These are phyloP conservation scores for Patella pellucida DNA, from an alignment of 2,888 invertebrate species.

Conservation along the genomic window DNA sequence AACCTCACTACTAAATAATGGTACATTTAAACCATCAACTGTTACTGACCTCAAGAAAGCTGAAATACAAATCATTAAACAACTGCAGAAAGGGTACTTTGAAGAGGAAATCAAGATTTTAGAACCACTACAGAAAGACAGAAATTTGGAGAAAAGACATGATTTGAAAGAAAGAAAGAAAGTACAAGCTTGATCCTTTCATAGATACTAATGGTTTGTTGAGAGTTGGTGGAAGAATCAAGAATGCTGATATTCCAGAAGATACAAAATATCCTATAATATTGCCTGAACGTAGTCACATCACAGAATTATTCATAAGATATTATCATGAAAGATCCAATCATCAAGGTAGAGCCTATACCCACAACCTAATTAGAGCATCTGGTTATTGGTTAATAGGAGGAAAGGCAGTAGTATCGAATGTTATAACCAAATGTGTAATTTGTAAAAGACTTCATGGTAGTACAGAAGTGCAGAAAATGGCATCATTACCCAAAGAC, in stretches of 20 bases:
- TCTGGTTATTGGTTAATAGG: background rate
- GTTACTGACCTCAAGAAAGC: background rate
- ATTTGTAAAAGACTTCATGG: background rate
- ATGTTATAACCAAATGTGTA: background rate
- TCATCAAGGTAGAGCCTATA: background rate
- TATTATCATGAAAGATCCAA: slow-evolving; percentile 11
- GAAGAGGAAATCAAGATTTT: background rate
- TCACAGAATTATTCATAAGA: slow-evolving; percentile 16
- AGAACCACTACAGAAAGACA: background rate
- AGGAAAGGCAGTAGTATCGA: background rate
- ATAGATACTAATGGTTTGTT: slow-evolving; percentile 4
- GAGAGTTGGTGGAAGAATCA: slow-evolving; percentile 14
- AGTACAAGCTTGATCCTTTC: slow-evolving; percentile 10
- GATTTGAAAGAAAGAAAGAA: background rate
- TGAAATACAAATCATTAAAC: background rate
- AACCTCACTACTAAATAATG: background rate
- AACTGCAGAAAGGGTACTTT: background rate
- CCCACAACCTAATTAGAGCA: background rate
- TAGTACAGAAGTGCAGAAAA: slow-evolving; percentile 20
- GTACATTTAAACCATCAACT: background rate
- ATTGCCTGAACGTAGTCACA: slow-evolving; percentile 13
- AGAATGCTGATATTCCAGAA: background rate
- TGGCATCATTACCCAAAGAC: slow-evolving; percentile 25
- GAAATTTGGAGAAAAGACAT: background rate
- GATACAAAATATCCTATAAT: slow-evolving; percentile 18